A percentile compares a stretch with the other conserved stretches of the same genome.
phyloP scores from a whole-genome alignment of 2,888 invertebrate species.

The Allolobophora icterica region DNA sequence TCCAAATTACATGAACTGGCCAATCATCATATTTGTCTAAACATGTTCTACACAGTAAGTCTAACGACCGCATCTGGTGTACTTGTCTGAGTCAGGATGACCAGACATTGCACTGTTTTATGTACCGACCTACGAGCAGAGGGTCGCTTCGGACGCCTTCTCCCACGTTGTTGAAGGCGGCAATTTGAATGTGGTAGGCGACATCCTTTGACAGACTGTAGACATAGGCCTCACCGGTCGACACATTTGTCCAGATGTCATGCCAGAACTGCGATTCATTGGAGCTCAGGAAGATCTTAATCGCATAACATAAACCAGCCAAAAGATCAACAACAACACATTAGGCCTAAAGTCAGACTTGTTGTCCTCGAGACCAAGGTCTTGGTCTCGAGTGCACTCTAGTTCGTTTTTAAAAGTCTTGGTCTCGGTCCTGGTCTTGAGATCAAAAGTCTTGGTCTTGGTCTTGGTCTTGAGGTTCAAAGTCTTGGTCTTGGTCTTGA shows the following conservation, averaged over 20 bases:
- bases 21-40: background rate
- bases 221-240: conserved; percentile 62
- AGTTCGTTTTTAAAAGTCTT: too few species aligned
- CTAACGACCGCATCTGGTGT: too few species aligned
- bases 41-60: background rate
- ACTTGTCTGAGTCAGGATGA: too few species aligned
- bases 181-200: conserved; percentile 85
- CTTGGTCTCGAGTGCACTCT: too few species aligned
- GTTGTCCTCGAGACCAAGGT: too few species aligned
- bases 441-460: too few species aligned
- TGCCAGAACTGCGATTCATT: background rate
- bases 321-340: background rate
- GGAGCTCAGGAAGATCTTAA: background rate
- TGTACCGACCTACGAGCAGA: conserved; percentile 42
- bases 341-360: too few species aligned
- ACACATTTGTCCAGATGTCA: conserved; percentile 35
- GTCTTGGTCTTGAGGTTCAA: too few species aligned
- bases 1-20: background rate
- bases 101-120: background rate
- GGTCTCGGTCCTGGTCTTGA: too few species aligned
- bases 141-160: conserved; percentile 70
- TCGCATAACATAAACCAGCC: background rate
- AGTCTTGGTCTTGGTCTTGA: too few species aligned
- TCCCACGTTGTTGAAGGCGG: conserved; percentile 86
- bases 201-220: conserved; percentile 85